These are phyloP conservation scores for Polia nebulosa DNA, from an alignment of 2,888 invertebrate species.

Conservation along the genomic window DNA sequence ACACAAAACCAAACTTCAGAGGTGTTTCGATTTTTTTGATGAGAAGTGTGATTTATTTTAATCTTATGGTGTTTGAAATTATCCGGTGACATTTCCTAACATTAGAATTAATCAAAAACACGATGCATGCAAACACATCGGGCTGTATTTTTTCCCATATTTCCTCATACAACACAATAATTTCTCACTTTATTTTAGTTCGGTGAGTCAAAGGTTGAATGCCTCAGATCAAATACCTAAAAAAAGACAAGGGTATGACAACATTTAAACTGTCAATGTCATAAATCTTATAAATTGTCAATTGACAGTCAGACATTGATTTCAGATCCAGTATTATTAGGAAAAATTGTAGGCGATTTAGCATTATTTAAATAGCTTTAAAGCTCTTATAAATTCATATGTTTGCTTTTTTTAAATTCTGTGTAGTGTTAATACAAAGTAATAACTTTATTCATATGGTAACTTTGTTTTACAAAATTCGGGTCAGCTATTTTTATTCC, in stretches of 20 bases:
- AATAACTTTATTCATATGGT: background rate
- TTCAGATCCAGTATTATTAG: conserved; percentile 33
- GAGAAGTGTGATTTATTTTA: too few relatives aligned
- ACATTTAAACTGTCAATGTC: too few relatives aligned
- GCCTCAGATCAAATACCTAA: background rate
- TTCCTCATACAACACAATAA: too few relatives aligned
- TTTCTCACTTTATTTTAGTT: too few relatives aligned
- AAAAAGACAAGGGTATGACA: too few relatives aligned
- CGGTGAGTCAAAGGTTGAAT: background rate
- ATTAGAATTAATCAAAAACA: too few relatives aligned
- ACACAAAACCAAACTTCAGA: too few relatives aligned
- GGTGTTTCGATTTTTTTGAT: too few relatives aligned
- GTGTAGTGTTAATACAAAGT: background rate
- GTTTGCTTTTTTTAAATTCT: conserved; percentile 2
- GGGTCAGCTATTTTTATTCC: background rate
- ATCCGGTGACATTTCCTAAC: too few relatives aligned
- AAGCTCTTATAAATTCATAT: conserved; percentile 46
- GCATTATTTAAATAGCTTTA: conserved; percentile 24
- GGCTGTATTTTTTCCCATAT: too few relatives aligned
- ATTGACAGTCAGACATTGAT: conserved; percentile 1
- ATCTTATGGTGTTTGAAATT: too few relatives aligned
- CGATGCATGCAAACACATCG: too few relatives aligned
- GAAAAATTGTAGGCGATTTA: background rate
- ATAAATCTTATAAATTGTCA: conserved; percentile 20
- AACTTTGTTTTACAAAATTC: background rate